phyloP scores from a whole-genome alignment of 2,888 invertebrate genomes.

The Colostygia pectinataria region DNA sequence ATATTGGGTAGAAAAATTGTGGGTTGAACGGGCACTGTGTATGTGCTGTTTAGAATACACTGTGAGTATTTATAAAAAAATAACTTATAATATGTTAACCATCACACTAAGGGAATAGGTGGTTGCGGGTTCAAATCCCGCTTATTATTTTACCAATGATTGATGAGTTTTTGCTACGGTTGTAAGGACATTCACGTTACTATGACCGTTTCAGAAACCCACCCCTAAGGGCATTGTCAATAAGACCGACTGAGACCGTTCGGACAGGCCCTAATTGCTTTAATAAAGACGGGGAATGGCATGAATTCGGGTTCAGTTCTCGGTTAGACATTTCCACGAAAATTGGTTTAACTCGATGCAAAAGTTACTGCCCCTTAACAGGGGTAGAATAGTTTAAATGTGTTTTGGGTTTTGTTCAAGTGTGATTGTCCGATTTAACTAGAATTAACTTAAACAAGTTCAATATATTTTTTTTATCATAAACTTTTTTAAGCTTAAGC shows the following conservation, averaged over 20 bases:
- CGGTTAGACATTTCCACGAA: background rate
- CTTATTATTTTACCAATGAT: too few relatives aligned
- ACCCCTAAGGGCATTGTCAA: conserved; percentile 4
- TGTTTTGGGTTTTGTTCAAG: background rate
- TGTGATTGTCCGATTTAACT: background rate
- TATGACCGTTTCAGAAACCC: background rate
- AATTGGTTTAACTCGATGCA: conserved; percentile 10
- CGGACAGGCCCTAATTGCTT: conserved; percentile 12
- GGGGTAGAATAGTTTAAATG: background rate
- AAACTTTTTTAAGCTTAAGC: background rate
- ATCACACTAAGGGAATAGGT: too few relatives aligned
- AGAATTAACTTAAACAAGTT: background rate
- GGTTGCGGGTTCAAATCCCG: too few relatives aligned
- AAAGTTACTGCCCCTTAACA: conserved; percentile 1
- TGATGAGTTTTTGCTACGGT: too few relatives aligned
- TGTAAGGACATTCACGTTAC: too few relatives aligned
- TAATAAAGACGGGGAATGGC: conserved; percentile 15
- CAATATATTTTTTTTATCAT: too few relatives aligned
- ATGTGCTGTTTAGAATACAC: too few relatives aligned
- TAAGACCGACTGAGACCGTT: background rate
- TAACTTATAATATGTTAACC: too few relatives aligned
- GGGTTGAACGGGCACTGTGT: too few relatives aligned
- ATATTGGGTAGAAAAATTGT: too few relatives aligned
- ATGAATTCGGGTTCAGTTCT: conserved; percentile 14
- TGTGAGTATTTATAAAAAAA: too few relatives aligned